Base-by-base conservation (phyloP, 2,113 vertebrate genomes). In the Acanthochromis polyacanthus region DNA sequence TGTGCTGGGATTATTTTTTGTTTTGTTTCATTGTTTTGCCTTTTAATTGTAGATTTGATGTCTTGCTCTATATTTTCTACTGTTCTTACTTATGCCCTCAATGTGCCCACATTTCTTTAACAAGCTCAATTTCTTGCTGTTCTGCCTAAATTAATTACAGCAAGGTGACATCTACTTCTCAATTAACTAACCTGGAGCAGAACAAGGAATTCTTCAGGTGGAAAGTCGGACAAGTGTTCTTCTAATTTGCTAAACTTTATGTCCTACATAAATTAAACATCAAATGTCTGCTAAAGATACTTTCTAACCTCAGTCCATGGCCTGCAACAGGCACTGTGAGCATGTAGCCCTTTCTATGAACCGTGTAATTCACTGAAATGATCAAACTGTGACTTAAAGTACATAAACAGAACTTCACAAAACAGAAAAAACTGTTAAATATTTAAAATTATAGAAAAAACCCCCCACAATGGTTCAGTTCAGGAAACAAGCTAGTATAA, bases 201-300 rank as follows among this genome's bases (percentile, higher is more conserved):
- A 56, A 43, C 40, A 3, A 43, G 11, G 10, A 55, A 15, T 74
- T 28, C 3, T 63, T 59, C 3, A 16, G 4, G 2, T 45, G n/a
- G 32, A 45, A 69, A 56, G 20, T 64, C 51, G 4, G 15, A 50
- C 14, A 52, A 52, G 23, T 30, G 7, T 10, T 12, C n/a, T 22
- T 45, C 64, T 69, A 48, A 43, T 36, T 25, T 23, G 14, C 16
- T 23, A 17, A 69, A 80, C 28, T 12, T 52, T 9, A 38, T 36
- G 14, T 62, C 16, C 14, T 48, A 62, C 40, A 43, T 43, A n/a
- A 61, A 67, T 51, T 28, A 62, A 58, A 4, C 46, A 78, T 71
- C 7, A 55, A 3, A 22, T 50, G 5, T 72, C 5, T 5, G 23
- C 65, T 30, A 45, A 36, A 40, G 7, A 16, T 40, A 10, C 52